Evolutionary conservation across 2,113 vertebrate species (phyloP).

Genomic region (Psilopsiagon aymara): DNA sequence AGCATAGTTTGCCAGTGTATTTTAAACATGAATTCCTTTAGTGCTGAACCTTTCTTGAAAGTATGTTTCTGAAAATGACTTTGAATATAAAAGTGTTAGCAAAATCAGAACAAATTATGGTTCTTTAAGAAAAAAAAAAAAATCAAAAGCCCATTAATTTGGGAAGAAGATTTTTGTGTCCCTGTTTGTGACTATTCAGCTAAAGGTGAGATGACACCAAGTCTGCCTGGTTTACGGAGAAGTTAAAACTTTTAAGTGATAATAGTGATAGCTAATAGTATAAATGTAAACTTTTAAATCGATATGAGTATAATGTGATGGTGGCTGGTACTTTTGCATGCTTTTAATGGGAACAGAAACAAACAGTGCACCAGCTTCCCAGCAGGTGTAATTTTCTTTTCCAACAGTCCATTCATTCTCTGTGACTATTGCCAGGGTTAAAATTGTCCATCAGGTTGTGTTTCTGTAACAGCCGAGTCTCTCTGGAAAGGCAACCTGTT

Average conservation of each 20-base stretch:
- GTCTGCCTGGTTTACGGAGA: neutral
- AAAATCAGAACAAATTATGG: neutral
- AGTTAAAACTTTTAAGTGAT: neutral
- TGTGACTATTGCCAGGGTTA: neutral
- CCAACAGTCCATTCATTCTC: neutral
- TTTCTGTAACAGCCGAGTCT: neutral
- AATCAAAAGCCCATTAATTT: neutral
- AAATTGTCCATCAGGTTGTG: neutral
- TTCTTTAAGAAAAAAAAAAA: neutral
- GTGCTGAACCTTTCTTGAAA: neutral
- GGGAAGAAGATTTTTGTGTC: neutral
- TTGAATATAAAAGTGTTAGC: neutral
- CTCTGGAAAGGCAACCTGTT: neutral
- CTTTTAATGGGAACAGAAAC: neutral
- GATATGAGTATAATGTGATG: neutral
- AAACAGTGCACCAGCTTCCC: neutral
- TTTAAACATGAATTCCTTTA: neutral
- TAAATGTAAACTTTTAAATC: neutral
- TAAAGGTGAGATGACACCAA: neutral
- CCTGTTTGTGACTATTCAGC: neutral
- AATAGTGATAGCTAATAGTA: neutral
- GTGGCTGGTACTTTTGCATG: neutral
- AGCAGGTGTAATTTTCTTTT: neutral
- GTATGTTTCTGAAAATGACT: neutral
- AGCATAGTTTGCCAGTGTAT: neutral